phyloP scores from a whole-genome alignment of 2,797 vertebrate genomes.

The Enteromius fasciolatus region DNA sequence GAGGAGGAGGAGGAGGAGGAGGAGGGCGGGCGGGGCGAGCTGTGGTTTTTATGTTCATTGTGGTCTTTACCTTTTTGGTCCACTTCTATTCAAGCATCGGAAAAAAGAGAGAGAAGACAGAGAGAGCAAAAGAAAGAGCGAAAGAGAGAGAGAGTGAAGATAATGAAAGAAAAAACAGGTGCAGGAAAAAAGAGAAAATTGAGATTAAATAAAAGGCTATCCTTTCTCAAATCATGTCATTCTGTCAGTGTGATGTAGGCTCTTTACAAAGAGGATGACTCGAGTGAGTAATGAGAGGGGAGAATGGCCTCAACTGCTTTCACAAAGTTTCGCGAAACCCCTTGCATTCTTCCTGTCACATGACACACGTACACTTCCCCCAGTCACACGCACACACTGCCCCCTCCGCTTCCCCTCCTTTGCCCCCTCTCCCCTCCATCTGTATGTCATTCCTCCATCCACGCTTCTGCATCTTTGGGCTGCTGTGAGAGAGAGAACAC shows the following conservation, averaged over 20 bases:
- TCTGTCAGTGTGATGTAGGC: conserved; percentile 72
- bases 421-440: conserved; percentile 47
- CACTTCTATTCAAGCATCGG: conserved; percentile 99
- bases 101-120: conserved; percentile 88
- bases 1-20: conserved; percentile 54
- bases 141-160: conserved; percentile 77
- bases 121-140: conserved; percentile 77
- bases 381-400: conserved; percentile 31
- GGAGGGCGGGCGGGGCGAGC: conserved; percentile 73
- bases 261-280: conserved; percentile 78
- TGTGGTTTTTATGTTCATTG: conserved; percentile 89
- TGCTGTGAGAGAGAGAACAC: conserved; percentile 66
- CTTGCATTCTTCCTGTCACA: conserved; percentile 63
- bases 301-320: conserved; percentile 76
- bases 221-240: conserved; percentile 77
- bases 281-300: conserved; percentile 78
- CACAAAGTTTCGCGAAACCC: conserved; percentile 69
- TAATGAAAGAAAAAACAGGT: conserved; percentile 91
- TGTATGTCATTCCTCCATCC: conserved; percentile 45
- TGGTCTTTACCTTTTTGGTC: conserved; percentile 99
- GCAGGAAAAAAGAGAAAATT: conserved; percentile 95
- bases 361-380: conserved; percentile 66
- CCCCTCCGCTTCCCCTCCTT: conserved; percentile 47
- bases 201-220: conserved; percentile 94
- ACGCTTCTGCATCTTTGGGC: conserved; percentile 62